Percentiles rank a stretch among this genome's conserved stretches.
phyloP scores from a whole-genome alignment of 2,797 vertebrate species.

The Chiroxiphia lanceolata region DNA sequence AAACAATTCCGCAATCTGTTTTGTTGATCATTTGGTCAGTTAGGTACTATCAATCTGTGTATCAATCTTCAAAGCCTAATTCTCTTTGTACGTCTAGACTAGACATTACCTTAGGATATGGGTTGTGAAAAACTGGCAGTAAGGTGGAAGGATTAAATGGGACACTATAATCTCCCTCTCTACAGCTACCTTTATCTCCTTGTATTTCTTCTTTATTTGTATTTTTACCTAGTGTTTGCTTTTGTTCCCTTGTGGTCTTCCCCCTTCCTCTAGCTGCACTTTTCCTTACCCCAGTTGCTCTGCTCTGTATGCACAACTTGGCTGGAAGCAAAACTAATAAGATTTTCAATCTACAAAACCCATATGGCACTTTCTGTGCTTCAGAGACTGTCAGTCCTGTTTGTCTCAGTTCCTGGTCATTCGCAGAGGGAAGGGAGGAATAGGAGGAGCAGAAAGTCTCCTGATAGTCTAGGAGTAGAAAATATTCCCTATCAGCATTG shows the following conservation, averaged over 20 bases:
- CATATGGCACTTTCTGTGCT: conserved; percentile 29
- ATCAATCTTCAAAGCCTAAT: not conserved
- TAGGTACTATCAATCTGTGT: not conserved
- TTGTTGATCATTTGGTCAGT: not conserved
- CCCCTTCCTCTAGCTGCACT: not conserved
- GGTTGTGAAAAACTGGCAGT: not conserved
- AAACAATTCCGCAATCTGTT: not conserved
- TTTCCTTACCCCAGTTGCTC: not conserved
- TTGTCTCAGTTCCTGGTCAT: conserved; percentile 55
- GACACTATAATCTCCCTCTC: not conserved
- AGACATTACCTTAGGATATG: not conserved
- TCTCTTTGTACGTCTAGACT: not conserved
- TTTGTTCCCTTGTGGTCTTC: not conserved
- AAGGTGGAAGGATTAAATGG: not conserved
- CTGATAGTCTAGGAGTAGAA: not conserved
- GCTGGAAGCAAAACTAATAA: conserved; percentile 50
- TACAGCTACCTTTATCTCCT: not conserved
- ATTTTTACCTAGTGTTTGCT: not conserved
- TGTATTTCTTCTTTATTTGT: not conserved
- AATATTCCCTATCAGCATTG: not conserved
- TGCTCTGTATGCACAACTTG: not conserved
- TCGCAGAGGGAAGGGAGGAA: conserved; percentile 24
- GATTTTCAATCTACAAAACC: conserved; percentile 66
- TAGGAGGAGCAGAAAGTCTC: not conserved
- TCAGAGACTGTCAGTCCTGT: conserved; percentile 59